A percentile compares a stretch with the other conserved stretches of the same genome.
Conservation (phyloP, 2,113 vertebrate genomes). For the Odocoileus virginianus region DNA sequence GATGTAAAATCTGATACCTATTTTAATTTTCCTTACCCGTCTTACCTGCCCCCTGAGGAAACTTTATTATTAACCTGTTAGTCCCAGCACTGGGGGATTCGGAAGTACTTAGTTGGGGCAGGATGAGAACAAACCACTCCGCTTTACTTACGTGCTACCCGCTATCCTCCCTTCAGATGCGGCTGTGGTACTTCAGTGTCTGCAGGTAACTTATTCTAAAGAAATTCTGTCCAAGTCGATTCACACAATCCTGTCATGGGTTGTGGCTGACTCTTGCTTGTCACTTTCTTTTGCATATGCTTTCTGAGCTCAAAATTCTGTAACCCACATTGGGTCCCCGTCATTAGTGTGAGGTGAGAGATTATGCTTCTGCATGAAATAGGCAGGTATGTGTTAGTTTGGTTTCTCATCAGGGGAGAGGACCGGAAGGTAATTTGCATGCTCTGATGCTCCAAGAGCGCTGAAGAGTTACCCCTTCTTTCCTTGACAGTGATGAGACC, state of each 20-base stretch:
- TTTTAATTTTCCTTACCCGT: background rate
- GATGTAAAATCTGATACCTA: background rate
- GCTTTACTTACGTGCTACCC: background rate
- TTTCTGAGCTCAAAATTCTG: constrained; percentile 23
- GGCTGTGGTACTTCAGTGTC: background rate
- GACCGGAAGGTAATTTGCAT: constrained; percentile 58
- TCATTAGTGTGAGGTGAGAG: constrained; percentile 30
- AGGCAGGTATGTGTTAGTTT: constrained; percentile 28
- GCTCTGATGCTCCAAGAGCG: constrained; percentile 10
- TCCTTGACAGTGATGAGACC: constrained; percentile 66
- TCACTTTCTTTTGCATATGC: constrained; percentile 33
- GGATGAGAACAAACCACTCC: background rate
- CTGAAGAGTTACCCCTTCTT: constrained; percentile 61
- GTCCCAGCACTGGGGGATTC: background rate
- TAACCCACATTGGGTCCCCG: background rate
- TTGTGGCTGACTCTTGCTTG: background rate
- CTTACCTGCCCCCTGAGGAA: background rate
- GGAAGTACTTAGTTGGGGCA: background rate
- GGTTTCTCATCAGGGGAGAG: constrained; percentile 37
- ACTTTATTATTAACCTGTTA: background rate
- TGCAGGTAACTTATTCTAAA: background rate
- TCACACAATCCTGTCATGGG: background rate
- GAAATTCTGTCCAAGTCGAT: constrained; percentile 31
- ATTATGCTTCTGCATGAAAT: constrained; percentile 12
- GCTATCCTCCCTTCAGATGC: background rate